Conservation (phyloP, 2,888 invertebrate genomes). For the Drosophila anceps region DNA sequence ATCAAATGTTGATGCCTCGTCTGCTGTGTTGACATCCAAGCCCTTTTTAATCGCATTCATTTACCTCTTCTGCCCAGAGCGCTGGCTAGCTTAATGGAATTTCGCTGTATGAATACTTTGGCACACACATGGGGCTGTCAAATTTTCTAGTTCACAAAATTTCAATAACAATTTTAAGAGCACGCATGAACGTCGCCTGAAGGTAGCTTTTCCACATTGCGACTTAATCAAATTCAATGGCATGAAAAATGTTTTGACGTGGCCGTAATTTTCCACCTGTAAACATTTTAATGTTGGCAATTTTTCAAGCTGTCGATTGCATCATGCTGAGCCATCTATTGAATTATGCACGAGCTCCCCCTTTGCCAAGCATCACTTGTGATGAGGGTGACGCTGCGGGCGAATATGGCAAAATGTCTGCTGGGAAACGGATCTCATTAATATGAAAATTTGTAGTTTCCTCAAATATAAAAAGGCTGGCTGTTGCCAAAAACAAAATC, state of each 20-base stretch:
- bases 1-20: neutral
- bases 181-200: constrained; percentile 13
- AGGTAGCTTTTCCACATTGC: constrained; percentile 1
- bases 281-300: constrained; percentile 58
- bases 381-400: constrained; percentile 31
- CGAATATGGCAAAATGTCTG: constrained; percentile 2
- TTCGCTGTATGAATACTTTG: neutral
- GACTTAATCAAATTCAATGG: constrained; percentile 71
- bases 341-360: constrained; percentile 63
- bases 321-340: constrained; percentile 55
- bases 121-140: constrained; percentile 32
- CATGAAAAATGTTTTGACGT: constrained; percentile 60
- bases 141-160: constrained; percentile 61
- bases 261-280: constrained; percentile 53
- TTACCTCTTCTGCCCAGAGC: constrained; percentile 6
- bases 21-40: constrained; percentile 11
- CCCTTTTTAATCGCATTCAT: constrained; percentile 31
- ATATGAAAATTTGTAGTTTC: constrained; percentile 27
- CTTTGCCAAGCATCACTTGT: constrained; percentile 9
- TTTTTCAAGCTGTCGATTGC: constrained; percentile 75
- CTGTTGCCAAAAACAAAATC: neutral
- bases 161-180: constrained; percentile 48
- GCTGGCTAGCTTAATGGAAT: constrained; percentile 32
- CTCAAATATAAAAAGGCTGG: neutral
- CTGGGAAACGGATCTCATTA: constrained; percentile 12